phyloP scores from a whole-genome alignment of 2,113 vertebrate genomes.

The Gasterosteus nipponicus region DNA sequence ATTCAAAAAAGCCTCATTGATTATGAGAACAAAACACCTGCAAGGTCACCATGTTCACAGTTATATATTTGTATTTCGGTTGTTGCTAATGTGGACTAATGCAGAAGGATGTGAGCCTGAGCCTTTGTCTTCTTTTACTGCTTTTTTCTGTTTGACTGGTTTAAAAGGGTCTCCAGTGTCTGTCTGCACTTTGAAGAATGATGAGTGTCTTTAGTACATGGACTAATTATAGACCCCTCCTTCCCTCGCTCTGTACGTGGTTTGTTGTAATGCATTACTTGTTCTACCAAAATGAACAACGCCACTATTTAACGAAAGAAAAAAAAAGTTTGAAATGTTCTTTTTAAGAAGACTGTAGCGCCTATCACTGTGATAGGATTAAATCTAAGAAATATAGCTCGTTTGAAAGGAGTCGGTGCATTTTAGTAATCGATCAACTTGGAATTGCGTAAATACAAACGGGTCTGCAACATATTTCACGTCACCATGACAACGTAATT shows the following conservation, averaged over 20 bases:
- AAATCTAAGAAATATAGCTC: too few species aligned
- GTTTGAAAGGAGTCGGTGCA: too few species aligned
- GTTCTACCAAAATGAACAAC: background rate
- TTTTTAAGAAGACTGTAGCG: too few species aligned
- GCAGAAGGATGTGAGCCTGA: background rate
- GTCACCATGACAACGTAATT: too few species aligned
- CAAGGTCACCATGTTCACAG: background rate
- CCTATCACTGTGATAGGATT: too few species aligned
- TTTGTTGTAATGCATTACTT: too few species aligned
- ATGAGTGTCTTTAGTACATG: background rate
- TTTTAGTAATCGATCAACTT: too few species aligned
- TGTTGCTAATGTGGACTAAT: slow-evolving; percentile 13
- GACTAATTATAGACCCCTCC: background rate
- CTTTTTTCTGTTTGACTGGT: background rate
- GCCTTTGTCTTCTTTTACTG: background rate
- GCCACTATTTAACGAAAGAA: background rate
- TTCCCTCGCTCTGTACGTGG: too few species aligned
- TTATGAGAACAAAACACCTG: background rate
- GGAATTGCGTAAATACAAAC: too few species aligned
- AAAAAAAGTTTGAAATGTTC: too few species aligned
- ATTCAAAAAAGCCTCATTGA: background rate
- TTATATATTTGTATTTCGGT: background rate
- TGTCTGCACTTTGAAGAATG: background rate
- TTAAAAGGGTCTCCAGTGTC: background rate
- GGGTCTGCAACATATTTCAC: too few species aligned